Base-by-base conservation (phyloP, 2,113 vertebrate species). In the Thermophis baileyi region DNA sequence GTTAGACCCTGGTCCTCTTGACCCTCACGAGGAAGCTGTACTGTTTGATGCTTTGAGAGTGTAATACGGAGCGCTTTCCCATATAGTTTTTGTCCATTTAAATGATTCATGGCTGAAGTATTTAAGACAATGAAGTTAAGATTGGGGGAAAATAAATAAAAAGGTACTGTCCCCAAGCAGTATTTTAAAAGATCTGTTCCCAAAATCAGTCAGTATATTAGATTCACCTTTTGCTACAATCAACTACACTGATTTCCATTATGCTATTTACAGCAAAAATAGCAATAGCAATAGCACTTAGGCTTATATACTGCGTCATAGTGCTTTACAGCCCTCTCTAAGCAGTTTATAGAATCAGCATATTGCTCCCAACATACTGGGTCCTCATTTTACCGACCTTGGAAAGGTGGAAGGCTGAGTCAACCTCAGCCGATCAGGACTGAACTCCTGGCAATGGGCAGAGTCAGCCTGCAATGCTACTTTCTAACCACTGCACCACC, bases 41-140 rank as follows among this genome's bases (percentile, higher is more conserved):
- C 98, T 55, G 95, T 92, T 40, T 97, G 98, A 91, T 98, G 95
- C 94, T 98, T 98, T 60, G 98, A 99, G 91, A 98, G 81, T 92
- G 97, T 98, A 92, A 97, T 93, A 46, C 87, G 97, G 94, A 99
- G 97, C 55, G 98, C 94, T 92, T 96, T 98, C 91, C 98, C 98
- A 88, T 98, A 98, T 93, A 98, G 96, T 92, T 94, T 98, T 93
- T 98, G 98, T 49, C 98, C 98, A 87, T 98, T 98, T 93, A 99
- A 96, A 94, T 98, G 94, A 91, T 94, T 98, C 97, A 99, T 98
- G 50, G 98, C 98, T 99, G 91, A 40, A 74, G 8, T 40, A 63
- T 60, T 91, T 69, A 49, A 89, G 87, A 7, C 49, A 22, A 30
- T 44, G 89, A 93, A 95, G 94, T 3, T 40, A 53, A 0, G 63